A percentile compares a stretch with the other conserved stretches of the same genome.
These are phyloP conservation scores for Altica lythri DNA, from an alignment of 2,888 invertebrate genomes.

Conservation along the genomic window DNA sequence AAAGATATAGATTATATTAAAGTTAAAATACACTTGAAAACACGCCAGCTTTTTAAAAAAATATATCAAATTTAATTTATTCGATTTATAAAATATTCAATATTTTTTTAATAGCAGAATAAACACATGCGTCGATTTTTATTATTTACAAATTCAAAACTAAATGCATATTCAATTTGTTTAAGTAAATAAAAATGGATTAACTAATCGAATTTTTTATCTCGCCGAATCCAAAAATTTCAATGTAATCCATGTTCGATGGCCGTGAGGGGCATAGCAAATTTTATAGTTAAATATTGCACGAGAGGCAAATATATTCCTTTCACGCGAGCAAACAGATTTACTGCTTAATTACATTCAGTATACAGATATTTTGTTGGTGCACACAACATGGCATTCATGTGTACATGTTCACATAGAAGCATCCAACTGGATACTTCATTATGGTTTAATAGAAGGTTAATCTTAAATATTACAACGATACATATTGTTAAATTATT, in stretches of 20 bases:
- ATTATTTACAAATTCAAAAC: neutral
- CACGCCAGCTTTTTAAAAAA: too few relatives aligned
- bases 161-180: constrained; percentile 5
- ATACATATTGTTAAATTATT: too few relatives aligned
- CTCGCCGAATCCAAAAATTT: neutral
- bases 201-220: constrained; percentile 13
- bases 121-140: neutral
- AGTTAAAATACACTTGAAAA: too few relatives aligned
- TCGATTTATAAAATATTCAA: too few relatives aligned
- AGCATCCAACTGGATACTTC: neutral
- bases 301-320: constrained; percentile 14
- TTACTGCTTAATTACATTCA: constrained; percentile 20
- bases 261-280: constrained; percentile 12
- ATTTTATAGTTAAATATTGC: constrained; percentile 12
- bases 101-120: too few relatives aligned
- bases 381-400: neutral
- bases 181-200: constrained; percentile 5
- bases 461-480: too few relatives aligned
- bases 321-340: constrained; percentile 19
- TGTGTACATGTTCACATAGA: neutral
- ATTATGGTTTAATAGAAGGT: too few relatives aligned
- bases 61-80: too few relatives aligned
- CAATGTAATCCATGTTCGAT: constrained; percentile 4
- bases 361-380: constrained; percentile 8
- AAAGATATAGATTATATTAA: too few relatives aligned